phyloP scores from a whole-genome alignment of 2,888 invertebrate species.

The Melieria crassipennis region DNA sequence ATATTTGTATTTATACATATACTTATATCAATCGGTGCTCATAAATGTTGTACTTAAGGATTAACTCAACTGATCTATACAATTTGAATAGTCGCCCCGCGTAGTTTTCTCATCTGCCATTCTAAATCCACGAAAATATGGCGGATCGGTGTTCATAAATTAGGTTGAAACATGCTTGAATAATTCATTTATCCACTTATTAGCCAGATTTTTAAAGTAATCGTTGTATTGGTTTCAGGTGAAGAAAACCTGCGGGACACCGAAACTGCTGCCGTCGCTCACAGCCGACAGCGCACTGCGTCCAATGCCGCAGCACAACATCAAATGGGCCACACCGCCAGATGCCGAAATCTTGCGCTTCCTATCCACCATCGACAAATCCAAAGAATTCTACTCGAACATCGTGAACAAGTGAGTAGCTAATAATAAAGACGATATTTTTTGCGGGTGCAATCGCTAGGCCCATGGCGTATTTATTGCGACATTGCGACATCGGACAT shows the following conservation, averaged over 20 bases:
- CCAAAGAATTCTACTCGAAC: slow-evolving; percentile 84
- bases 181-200: too few species aligned
- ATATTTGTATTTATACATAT: too few species aligned
- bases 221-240: slow-evolving; percentile 61
- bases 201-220: too few species aligned
- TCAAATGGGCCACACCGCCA: slow-evolving; percentile 72
- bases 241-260: slow-evolving; percentile 68
- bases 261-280: slow-evolving; percentile 61
- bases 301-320: slow-evolving; percentile 66
- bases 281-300: slow-evolving; percentile 55
- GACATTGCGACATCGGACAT: slow-evolving; percentile 8
- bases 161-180: too few species aligned
- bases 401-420: slow-evolving; percentile 75
- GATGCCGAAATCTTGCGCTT: slow-evolving; percentile 74
- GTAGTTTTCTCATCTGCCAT: too few species aligned
- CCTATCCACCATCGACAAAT: slow-evolving; percentile 73
- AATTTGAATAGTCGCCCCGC: too few species aligned
- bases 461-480: slow-evolving; percentile 9
- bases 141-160: too few species aligned
- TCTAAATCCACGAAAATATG: too few species aligned
- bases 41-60: too few species aligned
- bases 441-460: slow-evolving; percentile 3
- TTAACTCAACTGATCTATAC: too few species aligned
- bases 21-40: too few species aligned
- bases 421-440: neutral